Evolutionary conservation across 2,888 invertebrate species (phyloP).

Genomic region (Melipona bicolor): DNA sequence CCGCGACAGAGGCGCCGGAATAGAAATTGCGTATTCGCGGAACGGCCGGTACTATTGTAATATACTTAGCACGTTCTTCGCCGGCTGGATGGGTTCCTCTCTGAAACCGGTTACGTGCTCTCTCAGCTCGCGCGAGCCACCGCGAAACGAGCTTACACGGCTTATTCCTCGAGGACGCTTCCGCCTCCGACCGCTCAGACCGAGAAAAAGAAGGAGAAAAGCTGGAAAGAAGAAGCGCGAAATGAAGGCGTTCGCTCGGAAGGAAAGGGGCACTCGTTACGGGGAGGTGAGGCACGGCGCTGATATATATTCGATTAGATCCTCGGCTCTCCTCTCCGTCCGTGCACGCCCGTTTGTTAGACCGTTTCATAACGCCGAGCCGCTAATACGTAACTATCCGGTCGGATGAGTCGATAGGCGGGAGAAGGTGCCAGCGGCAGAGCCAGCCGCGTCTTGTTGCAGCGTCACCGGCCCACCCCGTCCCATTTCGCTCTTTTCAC

Average conservation of each 20-base stretch:
- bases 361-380: slow-evolving; percentile 57
- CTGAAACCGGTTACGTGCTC: slow-evolving; percentile 39
- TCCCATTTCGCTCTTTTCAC: slow-evolving; percentile 7
- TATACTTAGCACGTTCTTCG: slow-evolving; percentile 54
- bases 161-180: slow-evolving; percentile 36
- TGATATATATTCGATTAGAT: slow-evolving; percentile 58
- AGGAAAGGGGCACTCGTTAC: slow-evolving; percentile 53
- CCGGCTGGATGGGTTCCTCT: not conserved
- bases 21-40: slow-evolving; percentile 48
- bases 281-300: slow-evolving; percentile 23
- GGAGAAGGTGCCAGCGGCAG: slow-evolving; percentile 40
- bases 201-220: not conserved
- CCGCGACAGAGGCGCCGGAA: not conserved
- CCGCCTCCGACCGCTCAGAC: not conserved
- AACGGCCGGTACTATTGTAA: slow-evolving; percentile 42
- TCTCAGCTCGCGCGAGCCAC: slow-evolving; percentile 14
- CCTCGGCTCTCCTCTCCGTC: slow-evolving; percentile 9
- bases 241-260: slow-evolving; percentile 48
- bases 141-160: slow-evolving; percentile 39
- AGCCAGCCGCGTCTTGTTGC: slow-evolving; percentile 50
- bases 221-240: slow-evolving; percentile 22
- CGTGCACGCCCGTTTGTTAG: slow-evolving; percentile 58
- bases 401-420: slow-evolving; percentile 34
- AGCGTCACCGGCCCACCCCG: slow-evolving; percentile 28
- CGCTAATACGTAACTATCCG: slow-evolving; percentile 57